Base-by-base conservation (phyloP, 92 coral and sea anemone species). In the Plumapathes pennacea region DNA sequence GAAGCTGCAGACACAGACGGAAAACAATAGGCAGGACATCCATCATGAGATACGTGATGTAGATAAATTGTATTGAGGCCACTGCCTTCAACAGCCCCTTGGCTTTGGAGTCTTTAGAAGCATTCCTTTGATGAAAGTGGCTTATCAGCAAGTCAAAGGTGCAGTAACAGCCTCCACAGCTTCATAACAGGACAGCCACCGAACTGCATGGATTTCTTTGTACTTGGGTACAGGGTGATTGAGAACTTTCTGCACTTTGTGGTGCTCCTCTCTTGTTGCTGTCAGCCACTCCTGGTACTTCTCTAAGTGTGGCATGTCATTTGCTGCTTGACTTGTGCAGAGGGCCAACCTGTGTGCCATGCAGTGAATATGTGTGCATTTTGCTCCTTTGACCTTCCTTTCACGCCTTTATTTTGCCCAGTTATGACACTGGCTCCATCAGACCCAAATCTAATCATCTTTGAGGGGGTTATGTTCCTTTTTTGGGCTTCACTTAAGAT, bases 331-430 rank as follows among this genome's bases (percentile, higher is more conserved):
- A 46, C 46, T 47, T 22, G 71, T 47, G 32, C 59, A 63, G 34
- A 63, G 71, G 1, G 58, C 71, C 21, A 63, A 34, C 73, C 73
- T 66, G 54, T 66, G 62, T 52, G 73, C 62, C 72, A 64, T 50
- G 59, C 72, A 64, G 50, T 64, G 72, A 23, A 64, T 49, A 28
- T 62, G 28, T 62, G 57, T 27, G 30, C 44, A 36, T 62, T 62
- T 49, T 43, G 59, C 57, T 64, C 37, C 25, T 63, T 50, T 37
- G 50, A 25, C 50, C 72, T 46, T 19, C 73, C 73, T 2, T 66
- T 2, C 40, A 51, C 53, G 18, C 53, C 70, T 51, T 45, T 62
- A 15, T 25, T 21, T 31, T 21, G 38, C 22, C 73, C 51, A 10
- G 4, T 32, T 50, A 51, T 66, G 12, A 66, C 53, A n/a, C 2